These are phyloP conservation scores for Talpa occidentalis DNA, from an alignment of 2,113 vertebrate genomes.

Conservation along the genomic window DNA sequence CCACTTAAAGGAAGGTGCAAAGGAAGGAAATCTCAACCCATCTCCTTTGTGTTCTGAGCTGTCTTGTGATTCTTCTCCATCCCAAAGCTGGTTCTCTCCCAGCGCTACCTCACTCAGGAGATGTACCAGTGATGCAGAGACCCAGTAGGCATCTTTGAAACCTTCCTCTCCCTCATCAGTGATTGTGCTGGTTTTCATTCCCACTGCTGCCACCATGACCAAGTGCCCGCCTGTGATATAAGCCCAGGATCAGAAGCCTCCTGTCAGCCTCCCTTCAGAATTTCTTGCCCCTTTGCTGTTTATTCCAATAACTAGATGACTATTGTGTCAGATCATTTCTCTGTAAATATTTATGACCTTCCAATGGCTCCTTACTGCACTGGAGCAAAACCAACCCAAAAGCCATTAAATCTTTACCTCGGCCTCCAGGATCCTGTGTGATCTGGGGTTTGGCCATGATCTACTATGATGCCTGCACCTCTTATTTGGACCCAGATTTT, in stretches of 20 bases:
- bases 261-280: not conserved
- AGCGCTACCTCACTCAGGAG: not conserved
- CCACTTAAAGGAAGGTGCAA: not conserved
- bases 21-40: not conserved
- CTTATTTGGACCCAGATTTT: not conserved
- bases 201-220: too few species aligned
- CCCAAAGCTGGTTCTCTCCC: not conserved
- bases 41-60: not conserved
- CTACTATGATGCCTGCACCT: not conserved
- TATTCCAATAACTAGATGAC: not conserved
- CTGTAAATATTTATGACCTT: not conserved
- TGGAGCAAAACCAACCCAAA: not conserved
- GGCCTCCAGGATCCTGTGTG: not conserved
- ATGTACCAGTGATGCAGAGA: not conserved
- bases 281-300: not conserved
- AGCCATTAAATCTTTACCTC: not conserved
- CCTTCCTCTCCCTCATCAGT: not conserved
- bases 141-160: not conserved
- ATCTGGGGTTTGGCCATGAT: not conserved
- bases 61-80: not conserved
- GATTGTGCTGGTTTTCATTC: not conserved
- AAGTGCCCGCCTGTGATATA: not conserved
- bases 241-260: not conserved
- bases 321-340: not conserved
- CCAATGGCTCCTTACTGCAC: not conserved